Base-by-base conservation (phyloP, 2,797 vertebrate species). In the Girardinus metallicus region DNA sequence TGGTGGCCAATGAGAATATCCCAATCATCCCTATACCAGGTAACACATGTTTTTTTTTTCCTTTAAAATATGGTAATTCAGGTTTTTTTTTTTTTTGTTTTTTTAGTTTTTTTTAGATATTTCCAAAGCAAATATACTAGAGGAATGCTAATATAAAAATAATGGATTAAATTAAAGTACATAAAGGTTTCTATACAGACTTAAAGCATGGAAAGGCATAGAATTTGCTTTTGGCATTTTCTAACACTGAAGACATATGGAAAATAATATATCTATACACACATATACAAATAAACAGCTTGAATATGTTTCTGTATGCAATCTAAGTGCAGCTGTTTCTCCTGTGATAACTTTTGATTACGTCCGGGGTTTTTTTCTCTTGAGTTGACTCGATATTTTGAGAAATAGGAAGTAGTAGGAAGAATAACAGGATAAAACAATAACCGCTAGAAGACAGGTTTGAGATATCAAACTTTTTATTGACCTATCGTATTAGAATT, bases 1-100 rank as follows among this genome's bases (percentile, higher is more conserved):
- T 99, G 92, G 97, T 99, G 92, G 97, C 97, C 95, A 99, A 99
- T 95, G 98, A 99, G 89, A 99, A 95, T 92, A 97, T 99, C 86
- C 98, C 98, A 77, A 95, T 99, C 92, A 98, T 99, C 88, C 97
- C 97, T 55, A 98, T 99, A 93, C 97, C 97, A 93, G 98, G 99
- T 99, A 95, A 96, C 95, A 12, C n/a, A 51, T 34, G 12, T 1
- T 23, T 11, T 64, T 80, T 26, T 55, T 74, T 13, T 29, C 26
- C 60, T 78, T 62, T 2, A 34, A 57, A 10, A 75, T 57, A 75
- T 9, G 43, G 26, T 71, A 49, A 47, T 62, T 49, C 23, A 43
- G n/a, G 21, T 62, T 34, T 13, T 41, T 2, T 49, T 64, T 3
- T 1, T 44, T 66, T 3, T 6, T 7, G 21, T 49, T 41, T 41